Evolutionary conservation across 2,113 vertebrate species (phyloP).

Genomic region (Opisthocomus hoazin): DNA sequence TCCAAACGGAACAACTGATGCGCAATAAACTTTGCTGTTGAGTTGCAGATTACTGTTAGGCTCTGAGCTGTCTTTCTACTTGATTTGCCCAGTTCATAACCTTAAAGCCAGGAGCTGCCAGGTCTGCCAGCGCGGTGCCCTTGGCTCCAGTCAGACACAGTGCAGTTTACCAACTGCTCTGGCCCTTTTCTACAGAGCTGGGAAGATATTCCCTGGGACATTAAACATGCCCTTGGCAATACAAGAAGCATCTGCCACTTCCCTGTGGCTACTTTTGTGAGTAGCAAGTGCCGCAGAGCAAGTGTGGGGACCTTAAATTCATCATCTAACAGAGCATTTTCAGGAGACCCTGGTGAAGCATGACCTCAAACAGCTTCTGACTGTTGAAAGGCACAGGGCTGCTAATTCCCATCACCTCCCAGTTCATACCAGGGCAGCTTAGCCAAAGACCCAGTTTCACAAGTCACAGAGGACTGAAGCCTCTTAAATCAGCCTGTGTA

Average conservation of each 20-base stretch:
- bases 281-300: neutral
- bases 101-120: neutral
- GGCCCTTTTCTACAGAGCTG: neutral
- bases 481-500: neutral
- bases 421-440: neutral
- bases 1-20: neutral
- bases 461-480: too few relatives aligned
- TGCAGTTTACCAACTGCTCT: neutral
- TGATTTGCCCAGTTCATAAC: neutral
- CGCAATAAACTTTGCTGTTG: accelerated
- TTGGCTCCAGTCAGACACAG: neutral
- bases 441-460: neutral
- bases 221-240: neutral
- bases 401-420: neutral
- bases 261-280: neutral
- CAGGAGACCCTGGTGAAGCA: neutral
- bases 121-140: neutral
- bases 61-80: neutral
- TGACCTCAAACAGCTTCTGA: neutral
- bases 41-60: neutral
- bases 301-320: neutral
- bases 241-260: too few relatives aligned
- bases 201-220: neutral
- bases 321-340: neutral
- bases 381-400: neutral